Evolutionary conservation across 2,113 vertebrate species (phyloP).

Genomic region (Cavia aperea): DNA sequence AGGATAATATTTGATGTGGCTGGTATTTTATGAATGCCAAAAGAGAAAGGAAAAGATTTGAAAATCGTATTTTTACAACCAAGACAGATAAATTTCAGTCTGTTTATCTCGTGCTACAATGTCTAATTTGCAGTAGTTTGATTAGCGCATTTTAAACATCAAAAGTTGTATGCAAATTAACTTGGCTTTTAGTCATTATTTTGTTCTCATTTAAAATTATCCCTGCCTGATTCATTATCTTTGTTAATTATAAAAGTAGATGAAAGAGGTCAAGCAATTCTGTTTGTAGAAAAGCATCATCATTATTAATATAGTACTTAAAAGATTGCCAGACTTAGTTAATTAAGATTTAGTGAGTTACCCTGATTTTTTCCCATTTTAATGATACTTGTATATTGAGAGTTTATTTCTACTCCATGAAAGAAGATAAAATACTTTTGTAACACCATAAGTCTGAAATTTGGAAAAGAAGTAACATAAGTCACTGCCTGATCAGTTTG

Average conservation of each 20-base stretch:
- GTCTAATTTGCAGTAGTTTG: conserved; percentile 16
- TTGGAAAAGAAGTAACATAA: neutral
- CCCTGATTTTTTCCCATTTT: neutral
- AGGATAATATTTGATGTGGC: neutral
- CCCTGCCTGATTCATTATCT: conserved; percentile 51
- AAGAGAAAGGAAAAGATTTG: conserved; percentile 19
- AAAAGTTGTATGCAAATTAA: conserved; percentile 53
- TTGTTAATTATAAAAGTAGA: conserved; percentile 31
- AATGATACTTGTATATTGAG: neutral
- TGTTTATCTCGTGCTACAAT: conserved; percentile 30
- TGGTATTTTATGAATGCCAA: neutral
- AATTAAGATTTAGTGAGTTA: neutral
- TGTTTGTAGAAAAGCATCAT: conserved; percentile 8
- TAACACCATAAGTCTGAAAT: neutral
- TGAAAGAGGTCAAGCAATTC: conserved; percentile 53
- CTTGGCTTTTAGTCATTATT: conserved; percentile 46
- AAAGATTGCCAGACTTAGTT: neutral
- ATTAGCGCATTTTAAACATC: conserved; percentile 44
- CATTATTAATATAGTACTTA: neutral
- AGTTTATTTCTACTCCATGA: neutral
- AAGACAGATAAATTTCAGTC: neutral
- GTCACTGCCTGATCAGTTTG: neutral
- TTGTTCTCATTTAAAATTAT: conserved; percentile 44
- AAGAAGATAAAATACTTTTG: neutral
- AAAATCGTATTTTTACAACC: conserved; percentile 3